These are phyloP conservation scores for Diabrotica balteata DNA, from an alignment of 2,888 invertebrate genomes.

Conservation along the genomic window DNA sequence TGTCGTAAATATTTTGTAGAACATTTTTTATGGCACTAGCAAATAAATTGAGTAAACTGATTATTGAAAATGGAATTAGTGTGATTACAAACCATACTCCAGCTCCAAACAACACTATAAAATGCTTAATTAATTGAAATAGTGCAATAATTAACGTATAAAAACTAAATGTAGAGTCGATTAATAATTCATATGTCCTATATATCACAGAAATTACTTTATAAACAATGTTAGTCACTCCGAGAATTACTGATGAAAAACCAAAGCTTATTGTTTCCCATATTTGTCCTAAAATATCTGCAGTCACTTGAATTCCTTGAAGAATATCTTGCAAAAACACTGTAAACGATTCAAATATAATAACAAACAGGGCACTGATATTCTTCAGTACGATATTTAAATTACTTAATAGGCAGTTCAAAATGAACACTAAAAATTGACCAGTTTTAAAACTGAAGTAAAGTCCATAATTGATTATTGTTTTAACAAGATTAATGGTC, in stretches of 20 bases:
- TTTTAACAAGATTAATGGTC: slow-evolving; percentile 3
- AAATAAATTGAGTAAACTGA: slow-evolving; percentile 7
- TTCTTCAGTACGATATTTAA: slow-evolving; percentile 11
- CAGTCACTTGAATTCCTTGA: slow-evolving; percentile 23
- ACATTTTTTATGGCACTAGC: slow-evolving; percentile 1
- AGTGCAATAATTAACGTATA: slow-evolving; percentile 30
- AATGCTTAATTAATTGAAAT: slow-evolving; percentile 43
- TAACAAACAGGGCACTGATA: slow-evolving; percentile 30
- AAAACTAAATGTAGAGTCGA: slow-evolving; percentile 17
- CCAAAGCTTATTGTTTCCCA: slow-evolving; percentile 11
- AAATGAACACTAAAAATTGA: slow-evolving; percentile 40
- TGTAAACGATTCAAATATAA: slow-evolving; percentile 46
- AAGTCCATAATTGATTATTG: slow-evolving; percentile 32
- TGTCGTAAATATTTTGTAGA: slow-evolving; percentile 22
- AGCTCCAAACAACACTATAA: slow-evolving; percentile 49
- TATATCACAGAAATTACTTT: not conserved
- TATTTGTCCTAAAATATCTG: slow-evolving; percentile 6
- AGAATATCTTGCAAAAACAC: slow-evolving; percentile 46
- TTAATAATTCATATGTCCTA: slow-evolving; percentile 2
- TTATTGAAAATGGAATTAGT: slow-evolving; percentile 43
- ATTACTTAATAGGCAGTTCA: too few species aligned
- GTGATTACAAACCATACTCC: slow-evolving; percentile 52
- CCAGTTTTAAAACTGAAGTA: slow-evolving; percentile 47
- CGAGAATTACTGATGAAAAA: slow-evolving; percentile 3
- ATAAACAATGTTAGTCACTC: not conserved